Evolutionary conservation across 2,888 invertebrate species (phyloP).

Genomic region (Ornithoptera alexandrae): DNA sequence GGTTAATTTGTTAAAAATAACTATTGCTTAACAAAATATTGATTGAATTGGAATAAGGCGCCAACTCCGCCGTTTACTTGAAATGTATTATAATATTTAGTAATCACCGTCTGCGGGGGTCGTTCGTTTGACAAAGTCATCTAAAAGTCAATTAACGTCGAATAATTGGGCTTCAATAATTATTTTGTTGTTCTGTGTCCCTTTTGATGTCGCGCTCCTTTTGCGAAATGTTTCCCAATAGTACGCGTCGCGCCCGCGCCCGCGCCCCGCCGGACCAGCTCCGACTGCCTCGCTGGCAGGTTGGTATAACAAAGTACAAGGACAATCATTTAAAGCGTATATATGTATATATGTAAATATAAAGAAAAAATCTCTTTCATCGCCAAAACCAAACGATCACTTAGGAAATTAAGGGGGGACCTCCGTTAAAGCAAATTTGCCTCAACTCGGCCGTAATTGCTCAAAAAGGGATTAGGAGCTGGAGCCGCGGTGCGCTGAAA

Average conservation of each 20-base stretch:
- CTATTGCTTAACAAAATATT: too few relatives aligned
- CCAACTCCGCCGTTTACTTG: background rate
- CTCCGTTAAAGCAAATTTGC: constrained; percentile 11
- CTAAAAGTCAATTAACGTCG: constrained; percentile 21
- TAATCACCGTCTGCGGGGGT: background rate
- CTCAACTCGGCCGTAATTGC: constrained; percentile 24
- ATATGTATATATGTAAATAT: background rate
- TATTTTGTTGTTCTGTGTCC: constrained; percentile 7
- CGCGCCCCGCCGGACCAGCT: too few relatives aligned
- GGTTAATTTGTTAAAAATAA: too few relatives aligned
- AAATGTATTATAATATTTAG: background rate
- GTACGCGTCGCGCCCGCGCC: background rate
- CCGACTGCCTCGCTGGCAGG: background rate
- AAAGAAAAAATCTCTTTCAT: constrained; percentile 3
- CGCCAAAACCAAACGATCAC: constrained; percentile 10
- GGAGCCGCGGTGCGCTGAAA: background rate
- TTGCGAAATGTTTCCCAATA: constrained; percentile 12
- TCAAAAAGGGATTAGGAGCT: constrained; percentile 7
- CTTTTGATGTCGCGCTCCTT: constrained; percentile 10
- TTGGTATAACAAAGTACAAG: background rate
- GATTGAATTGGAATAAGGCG: too few relatives aligned
- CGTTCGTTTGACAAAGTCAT: constrained; percentile 21
- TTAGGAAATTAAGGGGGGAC: constrained; percentile 12
- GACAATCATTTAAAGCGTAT: background rate
- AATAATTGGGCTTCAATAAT: constrained; percentile 21